Evolutionary conservation across 2,113 vertebrate genomes (phyloP).

Genomic region (Ameiurus melas): DNA sequence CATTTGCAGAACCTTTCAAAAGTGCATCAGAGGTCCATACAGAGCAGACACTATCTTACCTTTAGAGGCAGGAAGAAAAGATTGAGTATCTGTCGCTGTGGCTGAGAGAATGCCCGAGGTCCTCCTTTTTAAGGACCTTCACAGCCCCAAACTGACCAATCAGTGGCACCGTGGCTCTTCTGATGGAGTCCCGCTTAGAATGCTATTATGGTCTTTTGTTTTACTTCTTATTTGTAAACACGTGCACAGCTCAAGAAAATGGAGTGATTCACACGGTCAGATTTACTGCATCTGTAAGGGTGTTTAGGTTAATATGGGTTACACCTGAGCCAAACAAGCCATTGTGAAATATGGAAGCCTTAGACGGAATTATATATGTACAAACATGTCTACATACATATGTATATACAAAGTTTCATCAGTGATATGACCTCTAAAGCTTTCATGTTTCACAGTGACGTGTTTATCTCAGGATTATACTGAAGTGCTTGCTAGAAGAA

Average conservation of each 20-base stretch:
- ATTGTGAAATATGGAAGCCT: neutral
- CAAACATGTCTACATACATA: neutral
- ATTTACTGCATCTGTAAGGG: neutral
- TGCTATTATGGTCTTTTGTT: neutral
- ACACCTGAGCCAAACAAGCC: neutral
- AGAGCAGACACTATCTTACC: conserved; percentile 19
- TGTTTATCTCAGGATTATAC: neutral
- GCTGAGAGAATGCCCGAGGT: neutral
- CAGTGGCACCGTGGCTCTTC: neutral
- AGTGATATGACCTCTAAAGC: neutral
- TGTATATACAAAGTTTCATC: neutral
- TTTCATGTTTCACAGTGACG: conserved; percentile 9
- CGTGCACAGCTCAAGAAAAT: neutral
- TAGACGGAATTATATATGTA: neutral
- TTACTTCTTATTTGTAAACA: neutral
- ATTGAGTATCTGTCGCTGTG: too few species aligned
- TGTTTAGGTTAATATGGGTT: neutral
- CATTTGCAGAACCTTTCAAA: neutral
- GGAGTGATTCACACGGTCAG: neutral
- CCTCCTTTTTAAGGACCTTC: conserved; percentile 35
- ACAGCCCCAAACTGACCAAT: conserved; percentile 34
- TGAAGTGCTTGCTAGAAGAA: too few species aligned
- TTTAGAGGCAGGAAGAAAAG: neutral
- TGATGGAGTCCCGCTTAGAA: too few species aligned
- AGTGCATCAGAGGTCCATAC: neutral